Percentiles rank a stretch among this genome's conserved stretches.
Conservation (phyloP, 2,888 invertebrate species). For the Apamea monoglypha region DNA sequence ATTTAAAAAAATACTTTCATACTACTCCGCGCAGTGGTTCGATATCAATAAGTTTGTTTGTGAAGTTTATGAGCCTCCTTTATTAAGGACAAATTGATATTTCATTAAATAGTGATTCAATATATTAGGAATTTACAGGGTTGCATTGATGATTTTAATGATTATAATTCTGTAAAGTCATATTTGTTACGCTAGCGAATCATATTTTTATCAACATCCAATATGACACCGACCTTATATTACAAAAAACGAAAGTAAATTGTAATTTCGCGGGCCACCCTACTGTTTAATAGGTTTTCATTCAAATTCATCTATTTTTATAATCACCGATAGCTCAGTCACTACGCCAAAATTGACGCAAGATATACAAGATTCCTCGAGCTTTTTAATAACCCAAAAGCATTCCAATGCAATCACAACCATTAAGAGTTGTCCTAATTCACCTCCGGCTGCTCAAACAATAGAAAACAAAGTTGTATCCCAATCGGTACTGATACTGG, state of each 20-base stretch:
- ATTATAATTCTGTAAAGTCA: too few species aligned
- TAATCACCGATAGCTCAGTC: neutral
- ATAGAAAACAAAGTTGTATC: constrained; percentile 62
- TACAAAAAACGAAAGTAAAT: too few species aligned
- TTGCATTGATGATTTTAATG: too few species aligned
- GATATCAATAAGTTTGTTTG: neutral
- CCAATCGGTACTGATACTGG: constrained; percentile 68
- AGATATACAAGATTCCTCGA: neutral
- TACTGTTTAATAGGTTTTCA: neutral
- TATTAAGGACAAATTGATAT: too few species aligned
- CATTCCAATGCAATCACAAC: constrained; percentile 28
- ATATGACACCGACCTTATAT: too few species aligned
- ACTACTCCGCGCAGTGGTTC: too few species aligned
- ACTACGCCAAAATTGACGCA: neutral
- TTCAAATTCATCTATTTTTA: neutral
- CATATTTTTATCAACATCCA: too few species aligned
- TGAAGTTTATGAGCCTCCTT: neutral
- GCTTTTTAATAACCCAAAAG: constrained; percentile 28
- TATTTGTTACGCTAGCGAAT: too few species aligned
- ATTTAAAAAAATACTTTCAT: neutral
- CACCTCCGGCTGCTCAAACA: constrained; percentile 36
- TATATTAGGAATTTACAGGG: too few species aligned
- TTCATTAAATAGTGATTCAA: too few species aligned
- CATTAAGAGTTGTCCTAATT: constrained; percentile 50
- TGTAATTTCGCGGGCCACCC: too few species aligned